Percentiles rank a stretch among this genome's conserved stretches.
Conservation (phyloP, 2,888 invertebrate genomes). For the Heteromurus nitidus region DNA sequence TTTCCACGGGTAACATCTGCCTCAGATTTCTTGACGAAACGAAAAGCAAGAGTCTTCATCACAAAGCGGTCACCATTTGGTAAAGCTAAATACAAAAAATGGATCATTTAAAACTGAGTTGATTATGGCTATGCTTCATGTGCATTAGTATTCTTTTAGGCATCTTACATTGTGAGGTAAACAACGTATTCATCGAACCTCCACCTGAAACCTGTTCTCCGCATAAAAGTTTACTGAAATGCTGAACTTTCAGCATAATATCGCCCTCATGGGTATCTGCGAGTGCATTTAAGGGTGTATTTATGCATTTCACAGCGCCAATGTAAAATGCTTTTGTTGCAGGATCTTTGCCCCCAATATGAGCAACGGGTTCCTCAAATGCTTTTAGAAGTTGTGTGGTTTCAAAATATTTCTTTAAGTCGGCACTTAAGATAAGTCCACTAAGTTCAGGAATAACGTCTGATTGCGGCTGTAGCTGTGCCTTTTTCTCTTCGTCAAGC, state of each 20-base stretch:
- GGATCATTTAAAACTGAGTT: too few species aligned
- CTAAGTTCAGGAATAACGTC: constrained; percentile 62
- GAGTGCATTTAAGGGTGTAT: constrained; percentile 71
- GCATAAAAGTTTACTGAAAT: constrained; percentile 67
- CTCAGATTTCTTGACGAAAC: constrained; percentile 72
- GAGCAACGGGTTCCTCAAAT: constrained; percentile 61
- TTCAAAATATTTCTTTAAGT: constrained; percentile 63
- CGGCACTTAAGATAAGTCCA: constrained; percentile 63
- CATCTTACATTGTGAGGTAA: constrained; percentile 58
- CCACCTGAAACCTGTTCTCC: constrained; percentile 68
- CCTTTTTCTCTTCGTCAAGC: neutral
- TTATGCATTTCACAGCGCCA: constrained; percentile 70
- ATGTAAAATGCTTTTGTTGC: constrained; percentile 68
- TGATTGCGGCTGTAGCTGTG: neutral
- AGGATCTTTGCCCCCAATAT: constrained; percentile 65
- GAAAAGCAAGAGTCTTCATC: constrained; percentile 69
- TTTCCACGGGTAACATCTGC: constrained; percentile 70
- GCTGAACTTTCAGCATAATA: constrained; percentile 61
- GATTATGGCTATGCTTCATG: too few species aligned
- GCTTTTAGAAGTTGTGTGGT: constrained; percentile 63
- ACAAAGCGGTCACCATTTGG: constrained; percentile 69
- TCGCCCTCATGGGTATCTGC: constrained; percentile 64
- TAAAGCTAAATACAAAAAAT: constrained; percentile 40
- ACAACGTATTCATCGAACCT: constrained; percentile 62
- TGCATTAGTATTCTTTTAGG: too few species aligned